Conservation (phyloP, 2,888 invertebrate genomes). For the Eudemis profundana region DNA sequence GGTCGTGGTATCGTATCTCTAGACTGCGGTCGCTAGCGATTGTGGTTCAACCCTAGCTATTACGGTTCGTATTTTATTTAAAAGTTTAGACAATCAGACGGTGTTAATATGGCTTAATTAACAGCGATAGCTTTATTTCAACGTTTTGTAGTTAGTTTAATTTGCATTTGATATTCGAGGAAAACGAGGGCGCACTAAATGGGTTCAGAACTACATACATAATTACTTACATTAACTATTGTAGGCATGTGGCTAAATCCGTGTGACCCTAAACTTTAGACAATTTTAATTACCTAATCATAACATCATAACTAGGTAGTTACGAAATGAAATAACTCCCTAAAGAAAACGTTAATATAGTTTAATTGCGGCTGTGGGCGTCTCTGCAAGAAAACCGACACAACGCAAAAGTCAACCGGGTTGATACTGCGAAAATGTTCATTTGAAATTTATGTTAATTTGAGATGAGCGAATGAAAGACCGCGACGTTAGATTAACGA, state of each 20-base stretch:
- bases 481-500: slow-evolving; percentile 58
- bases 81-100: not conserved
- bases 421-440: slow-evolving; percentile 57
- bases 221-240: not conserved
- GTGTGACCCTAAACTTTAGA: slow-evolving; percentile 10
- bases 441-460: slow-evolving; percentile 68
- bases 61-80: not conserved
- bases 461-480: slow-evolving; percentile 53
- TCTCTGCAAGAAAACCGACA: slow-evolving; percentile 17
- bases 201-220: not conserved
- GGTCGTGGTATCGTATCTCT: no score
- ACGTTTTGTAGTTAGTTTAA: no score
- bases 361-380: slow-evolving; percentile 36
- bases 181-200: not conserved
- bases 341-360: slow-evolving; percentile 35
- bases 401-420: slow-evolving; percentile 40
- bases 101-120: not conserved
- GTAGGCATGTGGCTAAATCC: not conserved
- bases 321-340: slow-evolving; percentile 14
- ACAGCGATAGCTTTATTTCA: not conserved
- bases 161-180: not conserved
- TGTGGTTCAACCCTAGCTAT: not conserved
- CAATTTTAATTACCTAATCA: slow-evolving; percentile 25
- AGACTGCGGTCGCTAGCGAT: not conserved
- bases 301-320: slow-evolving; percentile 25